phyloP scores from a whole-genome alignment of 2,888 invertebrate genomes.

The Cryptocephalus primarius region DNA sequence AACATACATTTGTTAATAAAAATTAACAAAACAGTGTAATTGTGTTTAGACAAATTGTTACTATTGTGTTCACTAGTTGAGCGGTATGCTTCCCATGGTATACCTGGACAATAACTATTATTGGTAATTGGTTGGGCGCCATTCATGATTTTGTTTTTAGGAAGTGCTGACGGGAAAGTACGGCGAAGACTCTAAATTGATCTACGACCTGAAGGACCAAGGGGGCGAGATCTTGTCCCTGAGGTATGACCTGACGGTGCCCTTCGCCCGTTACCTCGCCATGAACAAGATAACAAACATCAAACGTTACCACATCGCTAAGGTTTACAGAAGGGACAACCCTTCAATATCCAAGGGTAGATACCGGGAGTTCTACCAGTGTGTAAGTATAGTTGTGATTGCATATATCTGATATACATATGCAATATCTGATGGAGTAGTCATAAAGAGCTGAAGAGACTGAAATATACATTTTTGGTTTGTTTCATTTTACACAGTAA shows the following conservation, averaged over 20 bases:
- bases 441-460: not conserved
- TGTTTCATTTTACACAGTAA: too few relatives aligned
- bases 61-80: too few relatives aligned
- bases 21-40: too few relatives aligned
- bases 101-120: too few relatives aligned
- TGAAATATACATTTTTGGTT: too few relatives aligned
- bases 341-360: slow-evolving; percentile 93
- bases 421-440: not conserved
- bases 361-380: slow-evolving; percentile 98
- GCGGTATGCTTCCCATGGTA: too few relatives aligned
- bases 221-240: slow-evolving; percentile 95
- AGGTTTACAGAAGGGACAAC: slow-evolving; percentile 96
- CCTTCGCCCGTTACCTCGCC: slow-evolving; percentile 93
- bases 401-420: not conserved
- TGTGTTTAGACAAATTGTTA: too few relatives aligned
- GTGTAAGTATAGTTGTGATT: slow-evolving; percentile 57
- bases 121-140: too few relatives aligned
- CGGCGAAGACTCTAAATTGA: slow-evolving; percentile 97
- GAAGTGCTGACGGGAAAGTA: slow-evolving; percentile 98
- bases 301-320: slow-evolving; percentile 97
- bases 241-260: slow-evolving; percentile 96
- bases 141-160: slow-evolving; percentile 47
- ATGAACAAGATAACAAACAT: slow-evolving; percentile 93
- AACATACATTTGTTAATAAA: too few relatives aligned
- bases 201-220: slow-evolving; percentile 97